These are phyloP conservation scores for Ophioninae sp. DNA, from an alignment of 2,888 invertebrate genomes.

Conservation along the genomic window DNA sequence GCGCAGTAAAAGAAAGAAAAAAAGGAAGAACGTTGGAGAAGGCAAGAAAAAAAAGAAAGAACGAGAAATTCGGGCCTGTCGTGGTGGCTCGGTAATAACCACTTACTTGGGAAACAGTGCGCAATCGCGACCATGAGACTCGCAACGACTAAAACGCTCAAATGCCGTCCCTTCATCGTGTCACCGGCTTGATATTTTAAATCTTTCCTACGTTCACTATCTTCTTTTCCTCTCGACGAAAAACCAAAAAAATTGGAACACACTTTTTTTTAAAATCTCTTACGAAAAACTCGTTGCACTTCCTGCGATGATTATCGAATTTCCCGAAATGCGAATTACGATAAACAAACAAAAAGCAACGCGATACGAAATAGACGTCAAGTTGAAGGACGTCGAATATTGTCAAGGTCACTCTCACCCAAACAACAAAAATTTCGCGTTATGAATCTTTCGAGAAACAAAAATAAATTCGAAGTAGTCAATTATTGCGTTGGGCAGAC, in stretches of 20 bases:
- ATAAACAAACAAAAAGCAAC: not conserved
- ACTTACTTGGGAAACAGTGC: conserved; percentile 76
- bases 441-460: too few relatives aligned
- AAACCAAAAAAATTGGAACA: conserved; percentile 44
- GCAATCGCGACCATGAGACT: conserved; percentile 70
- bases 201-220: conserved; percentile 58
- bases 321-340: not conserved
- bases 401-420: conserved; percentile 46
- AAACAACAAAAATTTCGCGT: not conserved
- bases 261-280: conserved; percentile 28
- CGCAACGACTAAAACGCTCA: conserved; percentile 67
- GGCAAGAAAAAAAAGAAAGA: not conserved
- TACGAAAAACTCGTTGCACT: conserved; percentile 28
- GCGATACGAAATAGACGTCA: not conserved
- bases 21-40: not conserved
- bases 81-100: conserved; percentile 25
- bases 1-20: not conserved
- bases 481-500: not conserved
- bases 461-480: not conserved
- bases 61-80: conserved; percentile 20
- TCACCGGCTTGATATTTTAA: conserved; percentile 35
- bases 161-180: conserved; percentile 66
- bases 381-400: conserved; percentile 1
- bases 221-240: conserved; percentile 21
- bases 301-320: conserved; percentile 42